Conservation (phyloP, 2,888 invertebrate species). For the Catonia carolina region DNA sequence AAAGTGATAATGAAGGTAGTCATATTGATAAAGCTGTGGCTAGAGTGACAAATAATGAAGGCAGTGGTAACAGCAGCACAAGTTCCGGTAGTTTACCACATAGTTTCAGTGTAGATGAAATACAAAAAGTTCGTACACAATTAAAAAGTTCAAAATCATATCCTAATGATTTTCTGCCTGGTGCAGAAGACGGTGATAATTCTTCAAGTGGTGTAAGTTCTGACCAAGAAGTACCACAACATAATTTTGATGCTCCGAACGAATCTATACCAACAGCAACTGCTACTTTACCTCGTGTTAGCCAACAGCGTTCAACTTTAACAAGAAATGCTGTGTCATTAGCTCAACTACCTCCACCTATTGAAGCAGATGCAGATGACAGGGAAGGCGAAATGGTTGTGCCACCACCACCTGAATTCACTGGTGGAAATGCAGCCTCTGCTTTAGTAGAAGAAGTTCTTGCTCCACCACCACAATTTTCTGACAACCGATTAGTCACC, state of each 20-base stretch:
- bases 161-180: slow-evolving; percentile 65
- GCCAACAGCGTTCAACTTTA: slow-evolving; percentile 39
- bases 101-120: slow-evolving; percentile 82
- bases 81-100: slow-evolving; percentile 68
- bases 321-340: slow-evolving; percentile 66
- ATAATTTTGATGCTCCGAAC: slow-evolving; percentile 6
- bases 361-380: slow-evolving; percentile 61
- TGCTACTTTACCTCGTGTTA: slow-evolving; percentile 23
- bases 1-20: slow-evolving; percentile 53
- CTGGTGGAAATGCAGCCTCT: slow-evolving; percentile 43
- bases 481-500: slow-evolving; percentile 57
- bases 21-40: slow-evolving; percentile 35
- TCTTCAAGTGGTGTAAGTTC: slow-evolving; percentile 83
- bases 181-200: slow-evolving; percentile 72
- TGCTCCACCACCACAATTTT: slow-evolving; percentile 84
- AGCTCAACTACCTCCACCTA: slow-evolving; percentile 73
- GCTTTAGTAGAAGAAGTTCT: slow-evolving; percentile 52
- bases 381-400: slow-evolving; percentile 52
- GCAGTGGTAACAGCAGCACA: slow-evolving; percentile 68
- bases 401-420: slow-evolving; percentile 55
- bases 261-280: slow-evolving; percentile 3
- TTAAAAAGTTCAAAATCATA: slow-evolving; percentile 81
- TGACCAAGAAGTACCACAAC: slow-evolving; percentile 62
- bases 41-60: slow-evolving; percentile 44
- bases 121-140: slow-evolving; percentile 76